Conservation (phyloP, 2,113 vertebrate genomes). For the Prinia subflava region DNA sequence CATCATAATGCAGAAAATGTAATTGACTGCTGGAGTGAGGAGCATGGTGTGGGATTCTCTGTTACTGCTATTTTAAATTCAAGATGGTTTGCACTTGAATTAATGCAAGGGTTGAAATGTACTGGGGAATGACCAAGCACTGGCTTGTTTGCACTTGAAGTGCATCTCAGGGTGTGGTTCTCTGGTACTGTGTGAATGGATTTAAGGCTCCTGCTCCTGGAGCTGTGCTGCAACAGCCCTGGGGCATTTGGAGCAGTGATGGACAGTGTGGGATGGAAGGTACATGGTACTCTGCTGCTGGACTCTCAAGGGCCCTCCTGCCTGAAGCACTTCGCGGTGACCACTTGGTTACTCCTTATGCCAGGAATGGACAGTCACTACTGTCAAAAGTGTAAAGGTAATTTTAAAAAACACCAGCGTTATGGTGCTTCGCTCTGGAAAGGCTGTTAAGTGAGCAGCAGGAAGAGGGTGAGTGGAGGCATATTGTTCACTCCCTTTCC, state of each 20-base stretch:
- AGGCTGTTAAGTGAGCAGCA: not conserved
- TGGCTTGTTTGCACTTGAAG: constrained; percentile 30
- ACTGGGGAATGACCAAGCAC: not conserved
- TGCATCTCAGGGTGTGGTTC: not conserved
- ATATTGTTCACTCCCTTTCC: not conserved
- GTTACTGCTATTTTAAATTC: not conserved
- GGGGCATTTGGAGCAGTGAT: not conserved
- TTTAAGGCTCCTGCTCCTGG: not conserved
- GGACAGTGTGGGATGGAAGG: not conserved
- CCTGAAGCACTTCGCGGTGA: not conserved
- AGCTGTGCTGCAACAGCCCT: not conserved
- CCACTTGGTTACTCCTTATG: not conserved
- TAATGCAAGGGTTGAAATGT: not conserved
- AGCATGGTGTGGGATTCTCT: not conserved
- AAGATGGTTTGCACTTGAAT: not conserved
- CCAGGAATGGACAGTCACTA: not conserved
- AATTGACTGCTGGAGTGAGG: not conserved
- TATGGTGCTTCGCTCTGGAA: not conserved
- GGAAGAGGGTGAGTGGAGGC: not conserved
- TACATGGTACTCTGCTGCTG: not conserved
- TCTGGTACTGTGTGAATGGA: not conserved
- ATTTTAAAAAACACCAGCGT: not conserved
- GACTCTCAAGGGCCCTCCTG: not conserved
- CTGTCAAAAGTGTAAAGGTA: not conserved
- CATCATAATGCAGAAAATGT: not conserved